Evolutionary conservation across 2,888 invertebrate genomes (phyloP), one percentile per base, ranked within the genome.

Genomic region (Scaeva pyrastri): DNA sequence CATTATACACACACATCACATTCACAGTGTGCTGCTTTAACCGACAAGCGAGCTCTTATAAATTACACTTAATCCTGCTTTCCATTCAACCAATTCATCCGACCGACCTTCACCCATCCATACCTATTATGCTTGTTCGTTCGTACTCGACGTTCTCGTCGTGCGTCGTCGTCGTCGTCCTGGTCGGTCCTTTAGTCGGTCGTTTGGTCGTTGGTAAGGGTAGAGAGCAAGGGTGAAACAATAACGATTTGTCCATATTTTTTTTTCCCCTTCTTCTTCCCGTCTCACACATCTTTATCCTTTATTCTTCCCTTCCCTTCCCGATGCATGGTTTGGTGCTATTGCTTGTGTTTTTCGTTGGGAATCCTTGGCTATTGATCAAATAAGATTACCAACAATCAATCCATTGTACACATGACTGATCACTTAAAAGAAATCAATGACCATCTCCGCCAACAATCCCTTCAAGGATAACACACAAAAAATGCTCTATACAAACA

Each of bases 311-410:
- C 23, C 3, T n/a, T n/a, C 8, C 16, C 7, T 19, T n/a, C 41
- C 36, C 21, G 23, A n/a, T 7, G 2, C 2, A 16, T 45, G n/a
- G 43, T 11, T 0, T 14, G 12, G 50, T 12, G 4, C 21, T 12
- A 23, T 14, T 52, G 52, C 52, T 31, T 55, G 43, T 36, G 43
- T 55, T 56, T 26, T 56, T 68, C 73, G 77, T 71, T 88, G 62
- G 70, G 64, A 86, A 86, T 82, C 82, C 82, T 82, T 86, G 86
- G 82, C 86, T 82, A 86, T 89, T 88, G 89, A 88, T 89, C 88
- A 89, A 89, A 88, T 88, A 88, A 89, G 88, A 89, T 89, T 89
- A 89, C 89, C 88, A 89, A 88, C 89, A 89, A 88, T 89, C 88
- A 89, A 89, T 88, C 88, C 88, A 88, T 88, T 88, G 88, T 86